phyloP scores from a whole-genome alignment of 2,113 vertebrate species.

The Cettia cetti region DNA sequence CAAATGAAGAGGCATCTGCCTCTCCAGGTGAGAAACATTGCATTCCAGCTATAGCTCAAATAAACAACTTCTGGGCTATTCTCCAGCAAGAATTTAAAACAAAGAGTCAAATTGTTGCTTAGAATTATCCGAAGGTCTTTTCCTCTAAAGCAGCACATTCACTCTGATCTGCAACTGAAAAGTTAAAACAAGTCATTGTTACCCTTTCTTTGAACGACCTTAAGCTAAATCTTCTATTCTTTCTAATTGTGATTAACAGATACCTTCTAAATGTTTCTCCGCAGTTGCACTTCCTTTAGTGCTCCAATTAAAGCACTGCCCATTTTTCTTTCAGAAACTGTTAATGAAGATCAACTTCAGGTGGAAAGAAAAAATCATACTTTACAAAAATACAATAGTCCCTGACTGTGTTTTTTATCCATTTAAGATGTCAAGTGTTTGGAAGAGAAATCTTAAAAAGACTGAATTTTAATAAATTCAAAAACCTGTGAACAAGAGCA shows the following conservation, averaged over 20 bases:
- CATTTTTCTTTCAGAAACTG: background rate
- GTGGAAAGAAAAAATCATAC: background rate
- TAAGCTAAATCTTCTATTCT: background rate
- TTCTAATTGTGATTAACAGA: constrained; percentile 8
- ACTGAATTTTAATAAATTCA: background rate
- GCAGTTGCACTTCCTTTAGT: background rate
- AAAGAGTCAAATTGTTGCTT: background rate
- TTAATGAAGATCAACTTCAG: constrained; percentile 4
- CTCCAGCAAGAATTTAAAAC: background rate
- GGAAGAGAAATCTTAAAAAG: background rate
- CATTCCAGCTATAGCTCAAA: background rate
- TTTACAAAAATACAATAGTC: background rate
- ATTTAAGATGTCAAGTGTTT: background rate
- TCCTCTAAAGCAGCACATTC: background rate
- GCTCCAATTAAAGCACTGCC: background rate
- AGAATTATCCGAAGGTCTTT: background rate
- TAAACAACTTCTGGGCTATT: background rate
- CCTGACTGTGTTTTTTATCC: background rate
- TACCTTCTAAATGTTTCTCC: background rate
- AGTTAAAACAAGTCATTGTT: background rate
- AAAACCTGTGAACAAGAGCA: background rate
- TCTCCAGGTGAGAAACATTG: background rate
- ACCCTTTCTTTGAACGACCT: background rate
- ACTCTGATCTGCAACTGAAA: background rate
- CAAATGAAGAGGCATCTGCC: background rate